A percentile compares a stretch with the other conserved stretches of the same genome.
Evolutionary conservation across 1,140 invertebrate species (phyloP).

Genomic region (Adelges cooleyi): DNA sequence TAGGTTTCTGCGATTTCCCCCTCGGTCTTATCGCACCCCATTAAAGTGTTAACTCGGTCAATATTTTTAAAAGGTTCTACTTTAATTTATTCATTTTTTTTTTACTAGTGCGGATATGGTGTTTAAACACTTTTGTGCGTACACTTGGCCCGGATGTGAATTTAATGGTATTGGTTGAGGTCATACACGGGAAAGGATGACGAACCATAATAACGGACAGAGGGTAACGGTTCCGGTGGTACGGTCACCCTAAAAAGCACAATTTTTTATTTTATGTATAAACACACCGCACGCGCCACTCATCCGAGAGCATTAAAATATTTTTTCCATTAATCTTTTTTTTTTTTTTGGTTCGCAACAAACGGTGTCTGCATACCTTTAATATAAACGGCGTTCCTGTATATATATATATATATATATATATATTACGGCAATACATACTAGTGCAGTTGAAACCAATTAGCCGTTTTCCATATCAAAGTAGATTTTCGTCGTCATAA

Average conservation of each 20-base stretch:
- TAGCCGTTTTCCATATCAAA: conserved; percentile 11
- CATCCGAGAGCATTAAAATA: conserved; percentile 13
- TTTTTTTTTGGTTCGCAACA: neutral
- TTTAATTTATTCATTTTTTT: too few species aligned
- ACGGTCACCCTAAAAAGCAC: neutral
- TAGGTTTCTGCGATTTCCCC: too few species aligned
- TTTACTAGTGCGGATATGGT: too few species aligned
- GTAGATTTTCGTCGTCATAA: neutral
- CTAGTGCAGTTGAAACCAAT: neutral
- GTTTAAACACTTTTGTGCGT: too few species aligned
- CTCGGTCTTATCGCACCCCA: too few species aligned
- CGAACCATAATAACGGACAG: neutral
- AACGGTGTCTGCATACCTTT: neutral
- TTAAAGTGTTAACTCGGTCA: too few species aligned
- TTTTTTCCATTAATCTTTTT: conserved; percentile 23
- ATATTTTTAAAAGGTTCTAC: too few species aligned
- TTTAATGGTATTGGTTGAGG: conserved; percentile 5
- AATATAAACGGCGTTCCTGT: neutral
- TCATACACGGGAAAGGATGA: too few species aligned
- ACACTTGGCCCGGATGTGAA: too few species aligned
- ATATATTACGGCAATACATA: too few species aligned
- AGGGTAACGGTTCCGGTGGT: neutral
- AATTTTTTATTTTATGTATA: neutral
- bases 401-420: too few species aligned
- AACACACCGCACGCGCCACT: neutral